Evolutionary conservation across 2,797 vertebrate species (phyloP).

Genomic region (Coccyzus lansbergi): DNA sequence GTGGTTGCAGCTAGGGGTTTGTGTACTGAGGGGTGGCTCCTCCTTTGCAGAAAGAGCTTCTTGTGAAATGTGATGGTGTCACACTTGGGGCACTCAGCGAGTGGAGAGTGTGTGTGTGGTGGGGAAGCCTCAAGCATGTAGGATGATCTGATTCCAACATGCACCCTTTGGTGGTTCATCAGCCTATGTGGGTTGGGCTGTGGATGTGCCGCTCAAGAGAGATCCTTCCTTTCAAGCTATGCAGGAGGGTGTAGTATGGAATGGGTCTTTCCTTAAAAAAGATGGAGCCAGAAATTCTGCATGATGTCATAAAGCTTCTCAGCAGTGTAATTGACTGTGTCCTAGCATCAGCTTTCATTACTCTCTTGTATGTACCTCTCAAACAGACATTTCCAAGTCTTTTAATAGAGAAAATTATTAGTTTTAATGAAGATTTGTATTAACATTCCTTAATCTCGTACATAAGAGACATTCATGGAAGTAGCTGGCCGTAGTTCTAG

Average conservation of each 20-base stretch:
- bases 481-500: not conserved
- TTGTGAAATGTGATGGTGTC: not conserved
- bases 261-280: not conserved
- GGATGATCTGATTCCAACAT: accelerated
- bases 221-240: too few species aligned
- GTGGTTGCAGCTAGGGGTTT: accelerated
- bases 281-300: not conserved
- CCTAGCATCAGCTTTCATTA: not conserved
- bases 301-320: not conserved
- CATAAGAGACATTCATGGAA: not conserved
- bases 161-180: too few species aligned
- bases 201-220: accelerated
- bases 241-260: too few species aligned
- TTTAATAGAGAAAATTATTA: not conserved
- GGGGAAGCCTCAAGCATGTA: accelerated
- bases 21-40: accelerated
- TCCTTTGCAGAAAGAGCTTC: not conserved
- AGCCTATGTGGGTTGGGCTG: not conserved
- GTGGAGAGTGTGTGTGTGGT: not conserved
- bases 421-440: not conserved
- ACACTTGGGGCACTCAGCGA: accelerated
- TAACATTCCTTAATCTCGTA: not conserved
- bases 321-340: not conserved
- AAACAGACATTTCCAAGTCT: not conserved
- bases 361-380: not conserved